A percentile compares a stretch with the other conserved stretches of the same genome.
phyloP scores from a whole-genome alignment of 2,888 invertebrate genomes.

The Ophion slaviceki region DNA sequence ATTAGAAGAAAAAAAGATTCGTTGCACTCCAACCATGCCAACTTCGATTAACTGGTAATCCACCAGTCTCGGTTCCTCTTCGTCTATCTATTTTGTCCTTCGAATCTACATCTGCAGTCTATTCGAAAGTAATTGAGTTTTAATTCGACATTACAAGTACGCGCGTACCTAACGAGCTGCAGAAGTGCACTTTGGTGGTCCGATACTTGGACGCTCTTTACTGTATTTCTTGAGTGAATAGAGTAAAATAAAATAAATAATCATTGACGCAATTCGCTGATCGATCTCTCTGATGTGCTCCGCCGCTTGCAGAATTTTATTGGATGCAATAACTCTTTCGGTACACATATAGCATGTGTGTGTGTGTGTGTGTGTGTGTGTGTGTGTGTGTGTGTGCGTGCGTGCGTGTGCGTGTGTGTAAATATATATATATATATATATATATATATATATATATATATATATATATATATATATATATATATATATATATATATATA shows the following conservation, averaged over 20 bases:
- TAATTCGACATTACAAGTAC: too few relatives aligned
- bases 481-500: neutral
- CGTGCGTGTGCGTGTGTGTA: slow-evolving; percentile 3
- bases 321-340: slow-evolving; percentile 45
- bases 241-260: neutral
- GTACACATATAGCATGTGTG: neutral
- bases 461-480: neutral
- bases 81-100: too few relatives aligned
- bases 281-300: neutral
- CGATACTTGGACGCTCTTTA: too few relatives aligned
- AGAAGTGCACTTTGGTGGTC: too few relatives aligned
- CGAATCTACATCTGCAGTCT: too few relatives aligned
- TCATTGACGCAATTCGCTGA: neutral
- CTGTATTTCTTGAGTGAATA: too few relatives aligned
- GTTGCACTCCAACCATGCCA: too few relatives aligned
- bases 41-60: too few relatives aligned
- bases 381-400: slow-evolving; percentile 1
- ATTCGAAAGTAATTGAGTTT: too few relatives aligned
- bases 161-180: too few relatives aligned
- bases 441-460: slow-evolving; percentile 1
- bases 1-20: too few relatives aligned
- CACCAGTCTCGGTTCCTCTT: too few relatives aligned
- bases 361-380: neutral
- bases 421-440: neutral
- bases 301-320: slow-evolving; percentile 10